phyloP scores from a whole-genome alignment of 2,797 vertebrate species.

The Sebastes taczanowskii region DNA sequence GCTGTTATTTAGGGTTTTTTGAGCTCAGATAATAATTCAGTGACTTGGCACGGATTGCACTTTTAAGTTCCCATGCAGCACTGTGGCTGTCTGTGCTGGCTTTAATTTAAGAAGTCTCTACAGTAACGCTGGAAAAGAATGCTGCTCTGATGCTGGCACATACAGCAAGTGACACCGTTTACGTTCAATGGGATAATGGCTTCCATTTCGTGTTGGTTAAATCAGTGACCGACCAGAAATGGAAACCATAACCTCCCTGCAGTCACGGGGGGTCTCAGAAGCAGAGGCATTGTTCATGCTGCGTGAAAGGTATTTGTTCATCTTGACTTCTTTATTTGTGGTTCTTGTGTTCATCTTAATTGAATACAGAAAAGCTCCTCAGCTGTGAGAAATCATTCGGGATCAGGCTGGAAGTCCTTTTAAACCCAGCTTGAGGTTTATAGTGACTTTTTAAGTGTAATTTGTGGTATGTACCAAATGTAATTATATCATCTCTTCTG shows the following conservation, averaged over 20 bases:
- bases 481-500: neutral
- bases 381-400: slow-evolving; percentile 8
- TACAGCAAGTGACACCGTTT: slow-evolving; percentile 21
- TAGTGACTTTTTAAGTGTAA: neutral
- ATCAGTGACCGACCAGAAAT: slow-evolving; percentile 28
- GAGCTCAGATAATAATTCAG: slow-evolving; percentile 47
- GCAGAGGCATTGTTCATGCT: neutral
- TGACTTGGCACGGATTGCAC: slow-evolving; percentile 30
- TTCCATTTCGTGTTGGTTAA: slow-evolving; percentile 41
- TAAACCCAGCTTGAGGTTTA: neutral
- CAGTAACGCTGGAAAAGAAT: slow-evolving; percentile 40
- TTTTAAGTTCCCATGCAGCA: slow-evolving; percentile 41
- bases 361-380: slow-evolving; percentile 18
- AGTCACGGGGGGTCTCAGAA: neutral
- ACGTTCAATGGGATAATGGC: slow-evolving; percentile 25
- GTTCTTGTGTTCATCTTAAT: slow-evolving; percentile 14
- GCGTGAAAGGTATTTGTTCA: neutral
- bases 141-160: slow-evolving; percentile 7
- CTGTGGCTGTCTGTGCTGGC: slow-evolving; percentile 11
- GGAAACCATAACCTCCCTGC: slow-evolving; percentile 25
- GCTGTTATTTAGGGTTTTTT: slow-evolving; percentile 41
- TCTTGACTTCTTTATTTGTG: slow-evolving; percentile 9
- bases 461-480: neutral
- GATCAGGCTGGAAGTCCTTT: neutral
- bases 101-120: slow-evolving; percentile 37